Evolutionary conservation across 2,888 invertebrate genomes (phyloP), one percentile per base, ranked within the genome.

Genomic region (Yponomeuta sedellus): DNA sequence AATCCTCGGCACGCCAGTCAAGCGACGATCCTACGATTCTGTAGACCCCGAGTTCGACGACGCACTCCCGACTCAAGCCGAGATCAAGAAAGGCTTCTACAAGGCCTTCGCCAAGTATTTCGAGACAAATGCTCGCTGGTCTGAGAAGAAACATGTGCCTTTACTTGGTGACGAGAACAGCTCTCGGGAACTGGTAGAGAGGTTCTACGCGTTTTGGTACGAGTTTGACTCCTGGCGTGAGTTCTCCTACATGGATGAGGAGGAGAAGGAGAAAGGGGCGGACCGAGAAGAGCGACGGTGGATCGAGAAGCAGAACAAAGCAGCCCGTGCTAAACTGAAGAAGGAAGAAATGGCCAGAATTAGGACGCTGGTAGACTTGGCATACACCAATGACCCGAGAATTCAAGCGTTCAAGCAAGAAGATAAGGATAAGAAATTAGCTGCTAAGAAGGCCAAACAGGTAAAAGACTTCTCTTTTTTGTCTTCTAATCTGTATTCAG

Each of bases 191-290:
- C 94, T 96, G 76, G 99, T 99, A 0, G 98, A 99, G 79, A 80
- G 80, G 70, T 99, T 99, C 88, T 99, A 99, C 82, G 95, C 96
- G 19, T 99, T 99, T 85, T 99, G 99, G 99, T 99, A 97, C 83
- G 96, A 97, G 76, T 99, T 99, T 87, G 98, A 98, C 72, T 99
- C 99, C 0, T 99, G 99, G 99, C 93, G 99, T 69, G 99, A 99
- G 82, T 99, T 96, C 87, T 99, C 99, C 1, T 99, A 99, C 82
- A 91, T 98, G 72, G 99, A 99, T 81, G 99, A 99, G 86, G 99
- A 99, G 82, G 99, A 99, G 78, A 99, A 99, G 81, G 98, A 99
- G 79, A 97, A 97, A 77, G 99, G 99, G 1, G 97, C 98, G 81
- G 98, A 97, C 84, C 94, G 99, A 1, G 99, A 99, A 75, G 99